Base-by-base conservation (phyloP, 1,140 invertebrate species). In the Magallana gigas region DNA sequence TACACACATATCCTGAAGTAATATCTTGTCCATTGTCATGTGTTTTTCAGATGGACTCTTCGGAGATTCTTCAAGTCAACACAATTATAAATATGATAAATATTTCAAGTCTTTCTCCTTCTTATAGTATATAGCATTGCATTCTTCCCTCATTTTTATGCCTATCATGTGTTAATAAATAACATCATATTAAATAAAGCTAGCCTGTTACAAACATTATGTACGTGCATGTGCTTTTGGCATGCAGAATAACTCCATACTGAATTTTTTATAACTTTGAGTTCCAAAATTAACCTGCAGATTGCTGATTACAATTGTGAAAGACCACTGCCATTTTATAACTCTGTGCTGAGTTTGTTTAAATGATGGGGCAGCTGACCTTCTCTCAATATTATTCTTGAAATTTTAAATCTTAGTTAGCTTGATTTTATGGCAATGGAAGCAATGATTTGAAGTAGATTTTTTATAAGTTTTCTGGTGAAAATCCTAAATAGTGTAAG, bases 41-140 rank as follows among this genome's bases (percentile, higher is more conserved):
- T 29, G 57, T 83, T 83, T 88, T 88, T 83, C 87, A 88, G 87
- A 71, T 88, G 87, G 87, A 88, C 87, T 56, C 59, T 88, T 18
- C 82, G 85, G 84, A 88, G 85, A 36, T 88, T 85, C 85, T 88
- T 88, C 87, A 88, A 62, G 82, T 83, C 64, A 85, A 71, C 87
- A 71, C 59, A 82, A 68, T 23, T 9, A 68, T 48, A 71, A 62
- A 6, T 48, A 80, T 48, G 23, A 48, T 2, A 59, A 83, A 48
- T 18, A n/a, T 64, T 82, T 56, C 60, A 64, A 9, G 60, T 18
- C 14, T 62, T 14, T 84, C 56, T 84, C 58, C 36, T 60, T 57
- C 23, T 59, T 60, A 29, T 18, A 48, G 36, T 48, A 57, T 58
- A 57, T 29, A n/a, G 57, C 9, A 83, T 58, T 56, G 18, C 81